Evolutionary conservation across 2,797 vertebrate genomes (phyloP).

Genomic region (Brotula barbata): DNA sequence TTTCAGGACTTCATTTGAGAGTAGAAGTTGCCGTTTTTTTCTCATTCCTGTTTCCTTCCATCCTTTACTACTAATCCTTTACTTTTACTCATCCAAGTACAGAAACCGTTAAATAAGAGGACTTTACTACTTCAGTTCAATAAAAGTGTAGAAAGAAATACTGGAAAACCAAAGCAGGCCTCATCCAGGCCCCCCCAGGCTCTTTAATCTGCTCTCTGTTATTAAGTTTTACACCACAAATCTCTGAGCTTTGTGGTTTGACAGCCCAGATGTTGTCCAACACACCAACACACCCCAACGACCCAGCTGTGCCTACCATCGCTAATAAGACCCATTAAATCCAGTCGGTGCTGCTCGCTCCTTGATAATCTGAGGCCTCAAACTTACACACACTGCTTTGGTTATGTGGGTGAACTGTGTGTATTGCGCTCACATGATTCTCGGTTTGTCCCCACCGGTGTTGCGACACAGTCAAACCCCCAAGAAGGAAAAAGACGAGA

Average conservation of each 20-base stretch:
- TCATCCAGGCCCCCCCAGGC: conserved; percentile 17
- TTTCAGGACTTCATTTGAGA: not conserved
- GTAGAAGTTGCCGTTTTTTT: no score
- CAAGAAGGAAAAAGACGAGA: not conserved
- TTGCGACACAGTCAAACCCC: conserved; percentile 13
- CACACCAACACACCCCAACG: conserved; percentile 14
- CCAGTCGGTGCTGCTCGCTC: conserved; percentile 15
- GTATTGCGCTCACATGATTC: conserved; percentile 1
- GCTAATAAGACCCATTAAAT: conserved; percentile 34
- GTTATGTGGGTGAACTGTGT: not conserved
- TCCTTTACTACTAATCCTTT: no score
- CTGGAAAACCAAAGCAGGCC: not conserved
- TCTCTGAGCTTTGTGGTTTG: conserved; percentile 9
- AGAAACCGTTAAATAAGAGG: no score
- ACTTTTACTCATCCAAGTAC: no score
- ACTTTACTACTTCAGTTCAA: no score
- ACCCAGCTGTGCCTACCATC: conserved; percentile 10
- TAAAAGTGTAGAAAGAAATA: no score
- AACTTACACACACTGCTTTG: not conserved
- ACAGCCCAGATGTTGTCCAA: conserved; percentile 36
- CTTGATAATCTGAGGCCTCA: not conserved
- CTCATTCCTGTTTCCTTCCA: no score
- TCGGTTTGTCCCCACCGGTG: conserved; percentile 6
- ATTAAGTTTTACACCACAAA: not conserved
- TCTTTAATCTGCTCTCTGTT: conserved; percentile 15